A percentile compares a stretch with the other conserved stretches of the same genome.
phyloP scores from a whole-genome alignment of 2,888 invertebrate species.

The Venustoraphidia nigricollis region DNA sequence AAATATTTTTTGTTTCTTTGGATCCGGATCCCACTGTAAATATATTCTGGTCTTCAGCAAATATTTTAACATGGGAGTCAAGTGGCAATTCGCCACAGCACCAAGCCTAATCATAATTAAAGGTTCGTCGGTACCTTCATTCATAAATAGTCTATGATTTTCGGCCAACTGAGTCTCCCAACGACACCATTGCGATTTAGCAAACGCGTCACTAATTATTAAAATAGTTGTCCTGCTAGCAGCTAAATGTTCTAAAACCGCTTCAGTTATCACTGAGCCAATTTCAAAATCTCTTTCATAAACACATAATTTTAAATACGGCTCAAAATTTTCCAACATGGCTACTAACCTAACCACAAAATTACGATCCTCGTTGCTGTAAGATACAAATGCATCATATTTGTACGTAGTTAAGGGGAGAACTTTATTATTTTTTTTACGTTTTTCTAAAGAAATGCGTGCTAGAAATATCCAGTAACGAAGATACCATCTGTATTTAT shows the following conservation, averaged over 20 bases:
- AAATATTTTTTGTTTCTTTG: constrained; percentile 21
- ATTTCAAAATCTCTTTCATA: constrained; percentile 54
- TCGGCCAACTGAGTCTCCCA: constrained; percentile 56
- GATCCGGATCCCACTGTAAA: constrained; percentile 40
- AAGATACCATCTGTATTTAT: constrained; percentile 29
- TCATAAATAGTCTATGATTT: constrained; percentile 41
- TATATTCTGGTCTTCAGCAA: constrained; percentile 48
- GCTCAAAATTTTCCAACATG: constrained; percentile 41
- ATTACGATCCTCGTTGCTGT: constrained; percentile 41
- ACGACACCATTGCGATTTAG: constrained; percentile 55
- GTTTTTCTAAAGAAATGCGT: constrained; percentile 33
- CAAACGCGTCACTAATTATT: constrained; percentile 49
- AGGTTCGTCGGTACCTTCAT: constrained; percentile 36
- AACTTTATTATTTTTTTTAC: constrained; percentile 17
- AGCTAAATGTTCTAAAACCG: constrained; percentile 45
- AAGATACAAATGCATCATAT: constrained; percentile 45
- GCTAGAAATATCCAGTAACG: constrained; percentile 39
- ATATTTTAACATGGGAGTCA: constrained; percentile 43
- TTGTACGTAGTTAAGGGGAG: constrained; percentile 24
- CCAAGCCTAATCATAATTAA: constrained; percentile 46
- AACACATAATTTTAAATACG: constrained; percentile 46
- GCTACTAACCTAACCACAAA: constrained; percentile 43
- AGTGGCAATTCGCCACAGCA: constrained; percentile 34
- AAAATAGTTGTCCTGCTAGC: constrained; percentile 47
- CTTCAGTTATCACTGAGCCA: constrained; percentile 47